Conservation (phyloP, 2,113 vertebrate species). For the Labeo rohita region DNA sequence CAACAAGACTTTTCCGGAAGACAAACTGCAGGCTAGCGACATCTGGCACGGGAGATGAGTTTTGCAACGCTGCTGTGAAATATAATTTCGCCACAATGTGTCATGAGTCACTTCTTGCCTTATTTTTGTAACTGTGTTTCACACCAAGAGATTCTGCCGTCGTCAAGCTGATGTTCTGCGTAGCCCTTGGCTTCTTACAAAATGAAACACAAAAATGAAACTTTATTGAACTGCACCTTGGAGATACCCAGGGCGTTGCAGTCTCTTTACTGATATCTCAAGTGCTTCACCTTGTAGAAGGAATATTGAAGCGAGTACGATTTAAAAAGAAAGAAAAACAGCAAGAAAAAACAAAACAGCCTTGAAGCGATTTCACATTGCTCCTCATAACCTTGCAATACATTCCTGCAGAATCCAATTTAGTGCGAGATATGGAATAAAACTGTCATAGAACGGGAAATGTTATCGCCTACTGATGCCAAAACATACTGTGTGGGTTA, state of each 20-base stretch:
- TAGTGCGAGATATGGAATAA: constrained; percentile 48
- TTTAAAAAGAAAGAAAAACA: constrained; percentile 58
- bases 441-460: constrained; percentile 44
- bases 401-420: constrained; percentile 52
- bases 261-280: constrained; percentile 59
- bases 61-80: not conserved
- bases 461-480: constrained; percentile 31
- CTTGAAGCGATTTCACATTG: constrained; percentile 48
- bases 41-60: constrained; percentile 27
- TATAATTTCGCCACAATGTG: constrained; percentile 20
- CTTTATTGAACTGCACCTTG: constrained; percentile 64
- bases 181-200: constrained; percentile 53
- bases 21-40: constrained; percentile 14
- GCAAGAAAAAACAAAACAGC: constrained; percentile 59
- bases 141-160: constrained; percentile 4
- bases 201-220: constrained; percentile 64
- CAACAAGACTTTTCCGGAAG: constrained; percentile 16
- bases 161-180: constrained; percentile 53
- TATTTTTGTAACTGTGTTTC: constrained; percentile 13
- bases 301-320: constrained; percentile 55
- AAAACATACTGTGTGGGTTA: constrained; percentile 20
- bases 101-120: constrained; percentile 22
- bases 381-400: constrained; percentile 36
- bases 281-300: constrained; percentile 55
- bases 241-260: constrained; percentile 49